Percentiles rank a stretch among this genome's conserved stretches.
Conservation (phyloP, 1,140 invertebrate species). For the Drosophila paulistorum region DNA sequence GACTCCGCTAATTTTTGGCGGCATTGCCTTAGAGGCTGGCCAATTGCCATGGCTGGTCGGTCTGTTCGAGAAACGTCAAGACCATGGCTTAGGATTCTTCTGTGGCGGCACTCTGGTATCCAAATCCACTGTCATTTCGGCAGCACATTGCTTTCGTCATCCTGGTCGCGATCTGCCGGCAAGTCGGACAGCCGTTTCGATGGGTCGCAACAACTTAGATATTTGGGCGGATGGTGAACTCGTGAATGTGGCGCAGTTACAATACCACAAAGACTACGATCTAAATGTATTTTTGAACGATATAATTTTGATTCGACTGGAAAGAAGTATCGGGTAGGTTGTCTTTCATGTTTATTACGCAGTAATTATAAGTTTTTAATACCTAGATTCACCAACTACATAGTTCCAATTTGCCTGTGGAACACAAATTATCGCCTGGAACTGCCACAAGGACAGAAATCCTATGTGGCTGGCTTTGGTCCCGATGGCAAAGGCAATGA, state of each 20-base stretch:
- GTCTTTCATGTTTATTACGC: no score
- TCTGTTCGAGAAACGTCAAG: conserved; percentile 83
- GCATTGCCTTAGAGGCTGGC: conserved; percentile 84
- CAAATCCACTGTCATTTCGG: conserved; percentile 84
- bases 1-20: conserved; percentile 85
- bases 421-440: conserved; percentile 47
- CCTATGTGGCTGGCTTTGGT: conserved; percentile 86
- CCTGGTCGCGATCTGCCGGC: conserved; percentile 48
- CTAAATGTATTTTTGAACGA: conserved; percentile 81
- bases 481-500: conserved; percentile 83
- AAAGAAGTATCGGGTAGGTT: conserved; percentile 56
- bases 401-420: conserved; percentile 86
- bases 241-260: conserved; percentile 71
- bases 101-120: conserved; percentile 85
- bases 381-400: conserved; percentile 71
- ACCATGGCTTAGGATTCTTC: conserved; percentile 47
- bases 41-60: conserved; percentile 89
- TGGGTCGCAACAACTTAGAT: conserved; percentile 82
- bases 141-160: conserved; percentile 79
- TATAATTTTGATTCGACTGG: conserved; percentile 83
- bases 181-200: conserved; percentile 63
- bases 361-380: background rate
- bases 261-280: conserved; percentile 83
- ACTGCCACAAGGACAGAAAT: conserved; percentile 40
- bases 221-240: conserved; percentile 69